These are phyloP conservation scores for Eospalax fontanierii DNA, from an alignment of 2,797 vertebrate genomes.

Conservation along the genomic window DNA sequence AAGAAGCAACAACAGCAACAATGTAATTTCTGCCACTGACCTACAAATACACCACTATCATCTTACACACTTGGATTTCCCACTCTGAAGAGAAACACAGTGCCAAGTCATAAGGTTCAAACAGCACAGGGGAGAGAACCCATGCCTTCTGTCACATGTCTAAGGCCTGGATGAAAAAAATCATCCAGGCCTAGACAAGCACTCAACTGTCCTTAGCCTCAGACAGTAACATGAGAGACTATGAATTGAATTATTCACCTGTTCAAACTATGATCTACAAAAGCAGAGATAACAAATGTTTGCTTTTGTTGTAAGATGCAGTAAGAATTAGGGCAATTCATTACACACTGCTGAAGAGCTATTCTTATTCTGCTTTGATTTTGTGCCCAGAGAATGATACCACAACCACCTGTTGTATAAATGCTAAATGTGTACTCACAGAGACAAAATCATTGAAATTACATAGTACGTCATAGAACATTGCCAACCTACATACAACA, in stretches of 20 bases:
- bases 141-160: neutral
- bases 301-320: conserved; percentile 21
- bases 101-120: neutral
- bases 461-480: conserved; percentile 50
- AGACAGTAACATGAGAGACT: neutral
- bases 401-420: conserved; percentile 58
- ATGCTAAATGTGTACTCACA: conserved; percentile 56
- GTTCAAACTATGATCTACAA: conserved; percentile 36
- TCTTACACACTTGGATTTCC: neutral
- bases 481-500: neutral
- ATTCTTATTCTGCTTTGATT: conserved; percentile 60
- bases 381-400: conserved; percentile 61
- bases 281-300: conserved; percentile 47
- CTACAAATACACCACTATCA: neutral
- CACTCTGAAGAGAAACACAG: neutral
- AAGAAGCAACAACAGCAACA: neutral
- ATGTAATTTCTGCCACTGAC: neutral
- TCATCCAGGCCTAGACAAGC: neutral
- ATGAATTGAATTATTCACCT: neutral
- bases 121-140: neutral
- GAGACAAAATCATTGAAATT: conserved; percentile 56
- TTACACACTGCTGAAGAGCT: neutral
- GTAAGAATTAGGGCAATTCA: neutral
- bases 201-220: neutral
- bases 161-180: neutral